Conservation (phyloP, 2,888 invertebrate genomes). For the Exocentrus adspersus region DNA sequence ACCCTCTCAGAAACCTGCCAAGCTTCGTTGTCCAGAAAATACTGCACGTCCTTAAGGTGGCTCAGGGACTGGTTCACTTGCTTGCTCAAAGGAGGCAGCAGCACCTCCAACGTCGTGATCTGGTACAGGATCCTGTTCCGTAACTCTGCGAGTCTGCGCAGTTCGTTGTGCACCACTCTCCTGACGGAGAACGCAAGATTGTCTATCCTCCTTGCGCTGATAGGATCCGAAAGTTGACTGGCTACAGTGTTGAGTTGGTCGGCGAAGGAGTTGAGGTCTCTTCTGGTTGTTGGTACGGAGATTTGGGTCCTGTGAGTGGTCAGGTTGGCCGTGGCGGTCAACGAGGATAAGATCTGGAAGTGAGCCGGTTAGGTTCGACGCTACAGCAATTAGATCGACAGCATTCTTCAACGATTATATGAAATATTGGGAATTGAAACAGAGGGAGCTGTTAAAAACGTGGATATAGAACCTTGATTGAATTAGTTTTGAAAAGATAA, state of each 20-base stretch:
- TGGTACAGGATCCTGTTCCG: constrained; percentile 80
- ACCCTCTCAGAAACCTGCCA: constrained; percentile 77
- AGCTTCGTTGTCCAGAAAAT: constrained; percentile 78
- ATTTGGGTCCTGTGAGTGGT: constrained; percentile 68
- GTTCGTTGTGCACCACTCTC: constrained; percentile 69
- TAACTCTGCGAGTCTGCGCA: constrained; percentile 76
- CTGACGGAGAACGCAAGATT: constrained; percentile 74
- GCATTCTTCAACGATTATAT: no score
- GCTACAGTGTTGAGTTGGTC: constrained; percentile 75
- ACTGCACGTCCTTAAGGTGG: constrained; percentile 81
- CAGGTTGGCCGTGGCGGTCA: constrained; percentile 71
- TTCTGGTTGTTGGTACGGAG: constrained; percentile 71
- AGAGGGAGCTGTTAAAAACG: no score
- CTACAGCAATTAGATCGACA: no score
- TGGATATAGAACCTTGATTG: no score
- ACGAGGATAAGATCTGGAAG: constrained; percentile 66
- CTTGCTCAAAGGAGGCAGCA: constrained; percentile 75
- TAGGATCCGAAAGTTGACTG: constrained; percentile 75
- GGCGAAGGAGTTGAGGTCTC: constrained; percentile 72
- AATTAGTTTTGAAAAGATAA: no score
- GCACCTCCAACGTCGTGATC: constrained; percentile 78
- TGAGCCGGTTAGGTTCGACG: no score
- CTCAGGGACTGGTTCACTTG: constrained; percentile 78
- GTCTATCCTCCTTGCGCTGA: constrained; percentile 77
- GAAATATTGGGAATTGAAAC: no score